phyloP scores from a whole-genome alignment of 2,113 vertebrate species.

The Sula dactylatra region DNA sequence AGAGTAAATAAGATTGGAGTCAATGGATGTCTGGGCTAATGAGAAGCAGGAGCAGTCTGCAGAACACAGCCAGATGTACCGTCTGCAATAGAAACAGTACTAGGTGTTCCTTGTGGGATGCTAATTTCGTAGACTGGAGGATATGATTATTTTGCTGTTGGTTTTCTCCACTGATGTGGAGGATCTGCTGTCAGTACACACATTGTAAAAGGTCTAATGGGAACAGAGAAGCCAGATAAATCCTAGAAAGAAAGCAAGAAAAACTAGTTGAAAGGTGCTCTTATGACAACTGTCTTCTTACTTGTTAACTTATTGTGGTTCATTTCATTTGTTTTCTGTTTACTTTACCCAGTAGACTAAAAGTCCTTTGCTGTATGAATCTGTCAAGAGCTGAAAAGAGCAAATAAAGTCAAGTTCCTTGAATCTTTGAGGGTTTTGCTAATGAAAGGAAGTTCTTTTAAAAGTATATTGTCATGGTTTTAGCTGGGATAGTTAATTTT shows the following conservation, averaged over 20 bases:
- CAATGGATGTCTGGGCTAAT: background rate
- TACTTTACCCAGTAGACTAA: background rate
- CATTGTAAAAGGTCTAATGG: background rate
- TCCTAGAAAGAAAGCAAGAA: background rate
- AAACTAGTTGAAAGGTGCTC: background rate
- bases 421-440: background rate
- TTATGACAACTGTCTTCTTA: background rate
- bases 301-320: background rate
- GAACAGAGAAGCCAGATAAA: background rate
- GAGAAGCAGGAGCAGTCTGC: background rate
- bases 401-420: background rate
- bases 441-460: background rate
- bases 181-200: background rate
- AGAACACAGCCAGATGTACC: background rate
- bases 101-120: background rate
- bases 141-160: background rate
- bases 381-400: background rate
- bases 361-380: background rate
- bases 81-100: background rate
- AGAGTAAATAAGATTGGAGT: background rate
- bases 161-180: background rate
- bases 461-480: no score
- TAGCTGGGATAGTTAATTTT: no score
- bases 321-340: background rate
- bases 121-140: background rate